A percentile compares a stretch with the other conserved stretches of the same genome.
These are phyloP conservation scores for Calvadosia cruxmelitensis DNA, from an alignment of 30 jellyfish, hydroid and myxozoan species.

Conservation along the genomic window DNA sequence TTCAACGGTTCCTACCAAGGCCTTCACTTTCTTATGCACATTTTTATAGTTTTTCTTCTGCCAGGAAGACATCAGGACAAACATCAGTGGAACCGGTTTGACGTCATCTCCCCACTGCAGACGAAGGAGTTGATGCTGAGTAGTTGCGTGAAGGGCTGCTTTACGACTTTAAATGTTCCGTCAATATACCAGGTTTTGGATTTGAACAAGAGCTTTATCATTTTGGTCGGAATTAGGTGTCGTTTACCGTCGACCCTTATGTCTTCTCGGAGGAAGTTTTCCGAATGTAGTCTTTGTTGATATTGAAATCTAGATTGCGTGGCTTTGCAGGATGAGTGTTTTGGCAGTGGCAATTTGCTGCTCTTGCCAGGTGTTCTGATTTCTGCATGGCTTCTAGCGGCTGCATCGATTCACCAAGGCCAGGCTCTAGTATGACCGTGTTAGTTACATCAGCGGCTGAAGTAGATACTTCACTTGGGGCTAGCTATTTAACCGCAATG, in stretches of 20 bases:
- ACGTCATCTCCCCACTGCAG: neutral
- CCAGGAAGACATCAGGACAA: too few relatives aligned
- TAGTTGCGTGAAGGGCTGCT: neutral
- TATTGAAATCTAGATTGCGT: neutral
- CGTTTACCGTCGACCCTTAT: neutral
- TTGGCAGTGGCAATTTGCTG: constrained; percentile 5
- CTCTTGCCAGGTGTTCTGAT: neutral
- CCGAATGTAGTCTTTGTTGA: neutral
- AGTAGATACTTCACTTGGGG: neutral
- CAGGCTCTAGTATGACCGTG: neutral
- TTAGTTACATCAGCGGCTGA: neutral
- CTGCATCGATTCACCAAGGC: neutral
- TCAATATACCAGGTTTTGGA: constrained; percentile 2
- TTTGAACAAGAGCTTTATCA: neutral
- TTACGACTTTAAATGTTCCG: neutral
- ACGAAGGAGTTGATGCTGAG: neutral
- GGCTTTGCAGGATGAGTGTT: constrained; percentile 1
- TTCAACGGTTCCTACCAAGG: neutral
- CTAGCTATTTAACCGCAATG: neutral
- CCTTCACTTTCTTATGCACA: neutral
- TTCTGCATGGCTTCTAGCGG: neutral
- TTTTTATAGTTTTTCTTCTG: neutral
- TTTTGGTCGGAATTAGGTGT: neutral
- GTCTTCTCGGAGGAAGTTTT: constrained; percentile 7
- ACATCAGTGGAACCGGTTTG: neutral